phyloP scores from a whole-genome alignment of 2,888 invertebrate genomes.

The Cotesia congregata region DNA sequence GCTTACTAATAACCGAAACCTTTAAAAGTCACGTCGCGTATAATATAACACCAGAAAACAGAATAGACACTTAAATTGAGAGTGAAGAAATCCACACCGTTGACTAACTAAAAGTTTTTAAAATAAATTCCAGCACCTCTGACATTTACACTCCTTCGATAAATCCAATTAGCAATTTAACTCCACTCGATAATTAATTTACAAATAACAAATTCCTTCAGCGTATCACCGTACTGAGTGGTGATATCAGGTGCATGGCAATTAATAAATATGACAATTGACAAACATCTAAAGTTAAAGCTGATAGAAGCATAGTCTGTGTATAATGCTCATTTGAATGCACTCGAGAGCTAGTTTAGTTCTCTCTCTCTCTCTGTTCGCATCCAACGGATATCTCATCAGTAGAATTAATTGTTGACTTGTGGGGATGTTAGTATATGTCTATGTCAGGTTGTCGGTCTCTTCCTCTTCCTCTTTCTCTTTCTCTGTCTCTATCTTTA shows the following conservation, averaged over 20 bases:
- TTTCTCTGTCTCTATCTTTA: not conserved
- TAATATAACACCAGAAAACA: conserved; percentile 25
- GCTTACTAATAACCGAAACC: conserved; percentile 25
- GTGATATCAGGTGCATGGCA: not conserved
- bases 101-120: not conserved
- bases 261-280: conserved; percentile 1
- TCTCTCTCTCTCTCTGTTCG: not conserved
- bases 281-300: not conserved
- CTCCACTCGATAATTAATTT: not conserved
- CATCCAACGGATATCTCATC: not conserved
- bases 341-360: not conserved
- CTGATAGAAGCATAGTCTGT: not conserved
- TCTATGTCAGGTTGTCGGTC: not conserved
- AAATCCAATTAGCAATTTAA: not conserved
- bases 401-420: not conserved
- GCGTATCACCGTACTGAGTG: not conserved
- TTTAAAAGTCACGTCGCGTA: conserved; percentile 27
- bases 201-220: not conserved
- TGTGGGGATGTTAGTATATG: not conserved
- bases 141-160: not conserved
- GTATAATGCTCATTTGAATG: not conserved
- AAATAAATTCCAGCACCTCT: not conserved
- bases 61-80: conserved; percentile 7
- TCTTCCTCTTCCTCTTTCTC: too few relatives aligned
- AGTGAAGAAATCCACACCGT: conserved; percentile 25